These are phyloP conservation scores for Pogoniulus pusillus DNA, from an alignment of 2,797 vertebrate genomes.

Conservation along the genomic window DNA sequence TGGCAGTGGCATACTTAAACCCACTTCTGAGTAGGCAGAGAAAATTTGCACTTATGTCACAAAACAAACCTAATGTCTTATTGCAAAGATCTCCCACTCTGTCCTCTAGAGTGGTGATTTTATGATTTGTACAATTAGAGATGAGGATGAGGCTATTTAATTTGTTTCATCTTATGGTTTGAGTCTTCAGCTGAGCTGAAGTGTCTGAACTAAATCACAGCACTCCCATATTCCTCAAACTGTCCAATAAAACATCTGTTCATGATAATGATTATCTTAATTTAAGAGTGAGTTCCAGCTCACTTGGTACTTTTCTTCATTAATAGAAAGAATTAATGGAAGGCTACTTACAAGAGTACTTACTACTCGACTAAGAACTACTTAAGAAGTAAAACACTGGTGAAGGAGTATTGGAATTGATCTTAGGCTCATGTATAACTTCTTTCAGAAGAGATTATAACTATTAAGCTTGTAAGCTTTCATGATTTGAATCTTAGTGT, in stretches of 20 bases:
- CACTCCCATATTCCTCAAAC: background rate
- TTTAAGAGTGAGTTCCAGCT: background rate
- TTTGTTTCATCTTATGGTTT: background rate
- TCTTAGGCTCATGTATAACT: background rate
- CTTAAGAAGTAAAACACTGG: background rate
- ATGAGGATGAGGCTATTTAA: background rate
- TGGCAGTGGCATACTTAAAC: background rate
- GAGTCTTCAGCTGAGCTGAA: background rate
- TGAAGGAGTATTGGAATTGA: background rate
- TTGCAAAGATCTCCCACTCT: background rate
- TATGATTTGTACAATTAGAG: background rate
- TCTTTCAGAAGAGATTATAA: background rate
- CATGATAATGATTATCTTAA: slow-evolving; percentile 18
- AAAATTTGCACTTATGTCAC: background rate
- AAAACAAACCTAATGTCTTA: background rate
- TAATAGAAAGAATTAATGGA: background rate
- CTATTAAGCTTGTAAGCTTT: background rate
- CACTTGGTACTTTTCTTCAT: background rate
- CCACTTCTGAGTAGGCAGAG: background rate
- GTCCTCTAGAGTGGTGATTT: background rate
- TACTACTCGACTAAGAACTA: background rate
- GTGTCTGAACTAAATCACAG: slow-evolving; percentile 32
- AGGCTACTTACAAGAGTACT: background rate
- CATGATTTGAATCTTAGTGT: background rate
- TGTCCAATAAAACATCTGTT: slow-evolving; percentile 17